Evolutionary conservation across 1,140 invertebrate species (phyloP).

Genomic region (Leptoteleia sp.): DNA sequence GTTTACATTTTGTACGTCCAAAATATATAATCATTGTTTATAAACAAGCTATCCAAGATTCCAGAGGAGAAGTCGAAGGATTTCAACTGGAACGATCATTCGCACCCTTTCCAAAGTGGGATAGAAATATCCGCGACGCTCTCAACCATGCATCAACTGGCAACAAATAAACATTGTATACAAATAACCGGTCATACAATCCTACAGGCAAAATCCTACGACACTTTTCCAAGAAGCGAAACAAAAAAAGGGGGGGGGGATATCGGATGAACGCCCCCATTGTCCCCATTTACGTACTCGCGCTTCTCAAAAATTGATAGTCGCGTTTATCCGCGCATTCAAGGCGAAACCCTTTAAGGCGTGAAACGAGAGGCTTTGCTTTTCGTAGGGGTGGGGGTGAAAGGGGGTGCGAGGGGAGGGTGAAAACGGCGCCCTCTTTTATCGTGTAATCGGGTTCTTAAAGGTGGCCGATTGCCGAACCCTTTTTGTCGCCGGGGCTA

Average conservation of each 20-base stretch:
- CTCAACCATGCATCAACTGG: too few species aligned
- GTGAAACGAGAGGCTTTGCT: conserved; percentile 40
- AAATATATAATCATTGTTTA: too few species aligned
- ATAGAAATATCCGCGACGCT: too few species aligned
- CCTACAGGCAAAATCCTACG: conserved; percentile 16
- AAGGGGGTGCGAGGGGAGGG: too few species aligned
- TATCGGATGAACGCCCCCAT: conserved; percentile 6
- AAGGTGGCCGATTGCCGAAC: conserved; percentile 38
- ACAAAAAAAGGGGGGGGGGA: conserved; percentile 8
- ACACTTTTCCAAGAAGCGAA: conserved; percentile 31
- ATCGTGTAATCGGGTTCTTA: conserved; percentile 58
- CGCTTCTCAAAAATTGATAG: conserved; percentile 36
- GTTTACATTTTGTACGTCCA: too few species aligned
- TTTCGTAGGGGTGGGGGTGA: too few species aligned
- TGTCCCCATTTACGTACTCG: conserved; percentile 36
- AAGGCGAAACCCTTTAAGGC: conserved; percentile 57
- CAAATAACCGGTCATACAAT: conserved; percentile 39
- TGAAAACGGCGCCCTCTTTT: conserved; percentile 46
- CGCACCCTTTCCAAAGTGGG: too few species aligned
- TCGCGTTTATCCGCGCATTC: conserved; percentile 27
- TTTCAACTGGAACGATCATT: too few species aligned
- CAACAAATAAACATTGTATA: too few species aligned
- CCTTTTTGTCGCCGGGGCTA: conserved; percentile 33
- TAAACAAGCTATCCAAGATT: too few species aligned
- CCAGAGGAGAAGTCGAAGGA: too few species aligned